Percentiles rank a stretch among this genome's conserved stretches.
phyloP scores from a whole-genome alignment of 1,140 invertebrate genomes.

The Panagrolaimus sp. region DNA sequence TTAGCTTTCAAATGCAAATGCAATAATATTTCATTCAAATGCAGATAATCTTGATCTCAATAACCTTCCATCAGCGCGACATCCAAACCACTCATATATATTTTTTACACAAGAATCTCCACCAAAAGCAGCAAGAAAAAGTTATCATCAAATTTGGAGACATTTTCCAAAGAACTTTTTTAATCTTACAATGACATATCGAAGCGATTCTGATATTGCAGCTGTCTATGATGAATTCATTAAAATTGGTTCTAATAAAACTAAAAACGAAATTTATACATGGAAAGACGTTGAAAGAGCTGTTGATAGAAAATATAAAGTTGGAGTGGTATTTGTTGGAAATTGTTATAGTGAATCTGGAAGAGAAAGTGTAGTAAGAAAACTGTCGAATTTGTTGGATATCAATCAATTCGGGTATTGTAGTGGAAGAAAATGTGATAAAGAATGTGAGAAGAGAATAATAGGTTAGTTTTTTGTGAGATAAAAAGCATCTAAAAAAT shows the following conservation, averaged over 20 bases:
- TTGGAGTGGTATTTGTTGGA: not conserved
- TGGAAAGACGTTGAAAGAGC: not conserved
- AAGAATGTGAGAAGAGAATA: not conserved
- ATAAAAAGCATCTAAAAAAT: too few relatives aligned
- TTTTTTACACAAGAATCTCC: too few relatives aligned
- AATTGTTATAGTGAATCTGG: not conserved
- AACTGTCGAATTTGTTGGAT: not conserved
- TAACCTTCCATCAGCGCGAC: too few relatives aligned
- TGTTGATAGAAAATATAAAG: not conserved
- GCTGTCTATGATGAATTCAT: not conserved
- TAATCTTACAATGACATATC: slow-evolving; percentile 1
- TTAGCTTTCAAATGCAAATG: too few relatives aligned
- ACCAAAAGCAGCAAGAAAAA: too few relatives aligned
- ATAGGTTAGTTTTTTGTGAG: not conserved
- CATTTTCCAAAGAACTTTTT: not conserved
- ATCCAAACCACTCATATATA: too few relatives aligned
- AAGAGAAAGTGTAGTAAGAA: not conserved
- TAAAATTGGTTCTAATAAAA: not conserved
- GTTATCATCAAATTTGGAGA: not conserved
- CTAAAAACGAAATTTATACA: not conserved
- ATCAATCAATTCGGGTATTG: not conserved
- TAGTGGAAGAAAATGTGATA: not conserved
- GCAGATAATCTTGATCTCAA: too few relatives aligned
- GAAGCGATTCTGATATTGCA: not conserved
- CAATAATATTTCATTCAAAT: too few relatives aligned